A percentile compares a stretch with the other conserved stretches of the same genome.
phyloP scores from a whole-genome alignment of 53 echinoderm and acorn worm species.

The Crossaster papposus region DNA sequence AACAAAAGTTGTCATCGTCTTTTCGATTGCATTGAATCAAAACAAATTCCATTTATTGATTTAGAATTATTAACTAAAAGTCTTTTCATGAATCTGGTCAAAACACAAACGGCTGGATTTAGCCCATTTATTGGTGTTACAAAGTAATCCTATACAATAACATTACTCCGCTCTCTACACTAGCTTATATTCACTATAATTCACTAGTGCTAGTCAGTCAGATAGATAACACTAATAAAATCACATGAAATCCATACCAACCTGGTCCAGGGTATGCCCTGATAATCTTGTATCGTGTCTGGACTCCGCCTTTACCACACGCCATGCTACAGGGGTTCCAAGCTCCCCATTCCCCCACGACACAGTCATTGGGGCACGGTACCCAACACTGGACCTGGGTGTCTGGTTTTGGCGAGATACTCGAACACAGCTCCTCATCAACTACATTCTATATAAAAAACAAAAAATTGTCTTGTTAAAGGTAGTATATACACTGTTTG shows the following conservation, averaged over 20 bases:
- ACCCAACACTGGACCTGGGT: conserved; percentile 65
- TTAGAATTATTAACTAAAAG: no score
- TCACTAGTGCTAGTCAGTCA: no score
- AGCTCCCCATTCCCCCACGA: conserved; percentile 78
- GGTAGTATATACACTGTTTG: no score
- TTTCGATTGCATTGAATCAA: no score
- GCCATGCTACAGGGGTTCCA: conserved; percentile 86
- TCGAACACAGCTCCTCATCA: conserved; percentile 58
- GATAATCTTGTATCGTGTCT: conserved; percentile 72
- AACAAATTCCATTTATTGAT: no score
- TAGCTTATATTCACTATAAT: no score
- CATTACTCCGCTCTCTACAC: no score
- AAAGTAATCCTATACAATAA: no score
- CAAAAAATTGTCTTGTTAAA: not conserved
- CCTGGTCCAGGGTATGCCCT: conserved; percentile 74
- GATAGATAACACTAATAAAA: not conserved
- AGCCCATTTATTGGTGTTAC: no score
- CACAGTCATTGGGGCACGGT: conserved; percentile 93
- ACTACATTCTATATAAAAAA: not conserved
- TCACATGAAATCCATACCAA: not conserved
- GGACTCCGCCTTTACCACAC: conserved; percentile 79
- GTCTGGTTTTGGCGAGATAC: conserved; percentile 64
- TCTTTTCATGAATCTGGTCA: no score
- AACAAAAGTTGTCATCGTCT: no score
- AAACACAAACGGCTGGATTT: no score